Percentiles rank a stretch among this genome's conserved stretches.
These are phyloP conservation scores for Trachelus troglodyta DNA, from an alignment of 2,888 invertebrate species.

Conservation along the genomic window DNA sequence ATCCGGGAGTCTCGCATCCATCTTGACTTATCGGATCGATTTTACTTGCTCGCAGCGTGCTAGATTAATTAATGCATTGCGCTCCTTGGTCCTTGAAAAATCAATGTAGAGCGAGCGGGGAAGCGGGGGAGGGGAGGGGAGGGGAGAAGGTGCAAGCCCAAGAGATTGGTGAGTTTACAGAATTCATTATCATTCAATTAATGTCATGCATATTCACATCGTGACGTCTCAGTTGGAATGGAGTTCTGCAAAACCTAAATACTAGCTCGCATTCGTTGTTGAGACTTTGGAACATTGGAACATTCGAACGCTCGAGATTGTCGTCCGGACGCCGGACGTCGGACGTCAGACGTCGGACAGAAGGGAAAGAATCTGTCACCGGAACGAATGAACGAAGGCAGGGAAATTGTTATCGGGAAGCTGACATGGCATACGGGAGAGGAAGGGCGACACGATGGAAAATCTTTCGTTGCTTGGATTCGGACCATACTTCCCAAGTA, in stretches of 20 bases:
- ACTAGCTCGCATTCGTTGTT: neutral
- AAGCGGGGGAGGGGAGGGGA: no score
- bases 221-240: constrained; percentile 35
- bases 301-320: no score
- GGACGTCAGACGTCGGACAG: no score
- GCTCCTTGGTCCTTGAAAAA: constrained; percentile 1
- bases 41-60: neutral
- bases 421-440: no score
- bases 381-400: no score
- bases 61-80: constrained; percentile 9
- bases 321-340: no score
- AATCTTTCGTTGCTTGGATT: neutral
- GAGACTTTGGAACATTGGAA: neutral
- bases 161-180: constrained; percentile 33
- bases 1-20: neutral
- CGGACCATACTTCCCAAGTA: neutral
- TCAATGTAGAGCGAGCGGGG: neutral
- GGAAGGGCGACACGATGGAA: neutral
- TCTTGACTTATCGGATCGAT: neutral
- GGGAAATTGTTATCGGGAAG: no score
- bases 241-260: constrained; percentile 21
- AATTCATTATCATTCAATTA: constrained; percentile 45
- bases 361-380: no score
- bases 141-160: neutral
- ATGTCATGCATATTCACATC: constrained; percentile 47